Percentiles rank a stretch among this genome's conserved stretches.
These are phyloP conservation scores for Bovichtus diacanthus DNA, from an alignment of 2,797 vertebrate genomes.

Conservation along the genomic window DNA sequence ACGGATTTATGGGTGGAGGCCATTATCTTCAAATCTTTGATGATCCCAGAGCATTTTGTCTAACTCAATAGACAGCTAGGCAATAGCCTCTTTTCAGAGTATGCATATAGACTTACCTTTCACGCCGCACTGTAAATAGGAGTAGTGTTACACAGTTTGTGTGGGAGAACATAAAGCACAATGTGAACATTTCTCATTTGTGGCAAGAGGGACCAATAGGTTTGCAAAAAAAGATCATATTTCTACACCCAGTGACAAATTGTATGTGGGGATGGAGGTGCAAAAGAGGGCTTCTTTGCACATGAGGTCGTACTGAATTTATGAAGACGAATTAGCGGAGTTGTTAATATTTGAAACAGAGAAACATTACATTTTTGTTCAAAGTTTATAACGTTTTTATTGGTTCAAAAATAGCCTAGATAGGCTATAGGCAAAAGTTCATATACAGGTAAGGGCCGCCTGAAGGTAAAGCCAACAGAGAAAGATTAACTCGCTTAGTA, in stretches of 20 bases:
- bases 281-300: constrained; percentile 7
- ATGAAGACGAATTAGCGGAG: background rate
- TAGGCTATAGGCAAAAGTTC: constrained; percentile 9
- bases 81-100: constrained; percentile 50
- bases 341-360: background rate
- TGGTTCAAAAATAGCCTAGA: background rate
- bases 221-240: constrained; percentile 49
- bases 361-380: background rate
- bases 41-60: constrained; percentile 49
- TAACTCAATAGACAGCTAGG: constrained; percentile 27
- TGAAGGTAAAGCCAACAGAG: constrained; percentile 7
- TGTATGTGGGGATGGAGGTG: constrained; percentile 5
- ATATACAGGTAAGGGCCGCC: constrained; percentile 11
- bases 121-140: constrained; percentile 55
- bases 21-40: constrained; percentile 49
- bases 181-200: constrained; percentile 42
- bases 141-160: constrained; percentile 61
- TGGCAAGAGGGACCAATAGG: constrained; percentile 46
- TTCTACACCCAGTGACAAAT: constrained; percentile 41
- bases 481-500: constrained; percentile 27
- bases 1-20: constrained; percentile 49
- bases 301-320: background rate
- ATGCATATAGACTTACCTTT: constrained; percentile 70
- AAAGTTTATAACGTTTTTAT: background rate
- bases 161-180: constrained; percentile 49